Conservation (phyloP, 2,797 vertebrate species). For the Aphelocoma californica region DNA sequence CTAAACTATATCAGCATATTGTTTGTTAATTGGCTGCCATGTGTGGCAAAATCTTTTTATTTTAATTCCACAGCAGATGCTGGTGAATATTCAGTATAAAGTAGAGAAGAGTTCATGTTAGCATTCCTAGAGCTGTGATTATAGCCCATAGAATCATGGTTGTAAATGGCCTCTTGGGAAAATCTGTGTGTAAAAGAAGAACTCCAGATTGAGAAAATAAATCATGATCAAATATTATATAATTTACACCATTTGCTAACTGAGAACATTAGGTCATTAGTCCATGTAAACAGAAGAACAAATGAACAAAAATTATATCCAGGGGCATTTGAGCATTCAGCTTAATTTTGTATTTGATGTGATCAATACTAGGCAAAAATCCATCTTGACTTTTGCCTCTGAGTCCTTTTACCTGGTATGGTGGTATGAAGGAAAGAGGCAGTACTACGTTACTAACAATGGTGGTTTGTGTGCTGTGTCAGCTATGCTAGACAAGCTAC, state of each 20-base stretch:
- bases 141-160: constrained; percentile 1
- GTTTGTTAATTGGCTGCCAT: constrained; percentile 67
- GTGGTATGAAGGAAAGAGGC: background rate
- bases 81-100: constrained; percentile 72
- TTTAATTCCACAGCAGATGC: constrained; percentile 69
- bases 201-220: constrained; percentile 62
- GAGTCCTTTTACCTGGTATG: background rate
- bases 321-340: background rate
- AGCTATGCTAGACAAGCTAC: background rate
- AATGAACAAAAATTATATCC: background rate
- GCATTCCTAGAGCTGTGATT: constrained; percentile 58
- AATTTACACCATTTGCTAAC: constrained; percentile 41
- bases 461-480: background rate
- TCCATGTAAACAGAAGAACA: constrained; percentile 1
- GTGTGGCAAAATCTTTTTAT: constrained; percentile 63
- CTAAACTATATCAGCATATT: constrained; percentile 56
- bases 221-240: constrained; percentile 50
- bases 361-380: background rate
- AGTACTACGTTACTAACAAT: background rate
- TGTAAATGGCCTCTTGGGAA: constrained; percentile 57
- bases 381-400: background rate
- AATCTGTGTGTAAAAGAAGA: constrained; percentile 40
- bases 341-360: background rate
- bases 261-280: constrained; percentile 34
- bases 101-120: constrained; percentile 53